Conservation (phyloP, 2,113 vertebrate species). For the Rostratula benghalensis region DNA sequence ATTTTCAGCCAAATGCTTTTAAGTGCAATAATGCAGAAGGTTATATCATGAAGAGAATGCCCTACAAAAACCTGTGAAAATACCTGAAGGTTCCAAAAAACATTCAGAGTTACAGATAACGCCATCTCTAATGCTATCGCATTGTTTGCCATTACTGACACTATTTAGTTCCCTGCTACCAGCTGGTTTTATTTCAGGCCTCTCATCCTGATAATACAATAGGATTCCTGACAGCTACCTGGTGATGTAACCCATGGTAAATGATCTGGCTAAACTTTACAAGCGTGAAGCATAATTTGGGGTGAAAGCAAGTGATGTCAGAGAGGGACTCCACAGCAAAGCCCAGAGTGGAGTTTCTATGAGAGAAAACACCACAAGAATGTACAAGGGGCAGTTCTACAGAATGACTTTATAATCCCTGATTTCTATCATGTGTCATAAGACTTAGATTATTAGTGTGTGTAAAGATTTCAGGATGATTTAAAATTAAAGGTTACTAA, state of each 20-base stretch:
- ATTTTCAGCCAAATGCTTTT: not conserved
- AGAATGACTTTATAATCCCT: not conserved
- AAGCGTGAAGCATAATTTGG: not conserved
- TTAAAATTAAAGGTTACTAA: not conserved
- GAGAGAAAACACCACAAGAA: not conserved
- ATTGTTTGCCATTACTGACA: not conserved
- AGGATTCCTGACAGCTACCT: not conserved
- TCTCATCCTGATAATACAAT: not conserved
- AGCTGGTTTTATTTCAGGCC: not conserved
- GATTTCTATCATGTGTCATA: not conserved
- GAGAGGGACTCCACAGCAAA: not conserved
- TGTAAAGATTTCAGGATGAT: not conserved
- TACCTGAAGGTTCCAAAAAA: not conserved
- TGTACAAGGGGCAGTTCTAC: not conserved
- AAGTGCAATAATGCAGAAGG: not conserved
- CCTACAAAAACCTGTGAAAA: not conserved
- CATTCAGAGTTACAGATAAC: not conserved
- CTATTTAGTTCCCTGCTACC: not conserved
- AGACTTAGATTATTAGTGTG: not conserved
- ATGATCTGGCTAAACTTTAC: not conserved
- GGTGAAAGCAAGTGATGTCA: not conserved
- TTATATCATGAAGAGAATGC: not conserved
- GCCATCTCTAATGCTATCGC: not conserved
- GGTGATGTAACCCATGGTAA: not conserved
- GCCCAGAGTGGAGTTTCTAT: not conserved